A percentile compares a stretch with the other conserved stretches of the same genome.
Conservation (phyloP, 2,797 vertebrate genomes). For the Chaetodon trifasciatus region DNA sequence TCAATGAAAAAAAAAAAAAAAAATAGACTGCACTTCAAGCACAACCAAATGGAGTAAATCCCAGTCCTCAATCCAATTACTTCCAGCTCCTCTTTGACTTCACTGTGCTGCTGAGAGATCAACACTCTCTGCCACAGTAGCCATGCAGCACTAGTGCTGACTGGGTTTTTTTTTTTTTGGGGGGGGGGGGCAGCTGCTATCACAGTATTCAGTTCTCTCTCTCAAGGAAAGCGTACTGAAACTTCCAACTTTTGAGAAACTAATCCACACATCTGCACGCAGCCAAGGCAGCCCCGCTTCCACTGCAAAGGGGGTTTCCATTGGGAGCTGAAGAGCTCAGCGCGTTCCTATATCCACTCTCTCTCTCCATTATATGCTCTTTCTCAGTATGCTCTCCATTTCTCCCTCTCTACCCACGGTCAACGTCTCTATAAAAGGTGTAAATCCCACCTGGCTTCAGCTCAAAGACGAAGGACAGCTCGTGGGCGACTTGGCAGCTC, state of each 20-base stretch:
- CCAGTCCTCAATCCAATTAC: conserved; percentile 68
- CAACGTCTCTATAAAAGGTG: conserved; percentile 57
- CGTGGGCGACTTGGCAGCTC: conserved; percentile 56
- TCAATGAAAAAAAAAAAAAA: conserved; percentile 20
- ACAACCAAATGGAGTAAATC: conserved; percentile 63
- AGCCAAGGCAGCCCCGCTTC: conserved; percentile 42
- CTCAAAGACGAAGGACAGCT: conserved; percentile 61
- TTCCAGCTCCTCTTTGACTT: conserved; percentile 61
- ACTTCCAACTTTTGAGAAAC: conserved; percentile 55
- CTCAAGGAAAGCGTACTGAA: conserved; percentile 37
- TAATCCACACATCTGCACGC: conserved; percentile 68
- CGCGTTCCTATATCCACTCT: conserved; percentile 2
- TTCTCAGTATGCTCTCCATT: conserved; percentile 47
- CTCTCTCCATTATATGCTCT: conserved; percentile 14
- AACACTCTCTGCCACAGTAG: conserved; percentile 43
- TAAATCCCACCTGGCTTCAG: conserved; percentile 66
- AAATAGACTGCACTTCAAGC: conserved; percentile 36
- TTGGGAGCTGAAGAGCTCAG: conserved; percentile 46
- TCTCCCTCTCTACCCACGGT: conserved; percentile 37
- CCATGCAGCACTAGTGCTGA: conserved; percentile 49
- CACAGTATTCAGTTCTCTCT: conserved; percentile 40
- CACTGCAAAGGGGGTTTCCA: conserved; percentile 50
- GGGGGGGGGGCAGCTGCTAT: conserved; percentile 27
- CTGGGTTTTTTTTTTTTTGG: conserved; percentile 56
- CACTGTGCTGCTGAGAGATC: conserved; percentile 60